Percentiles rank a stretch among this genome's conserved stretches.
phyloP scores from a whole-genome alignment of 2,113 vertebrate genomes.

The Laticauda colubrina region DNA sequence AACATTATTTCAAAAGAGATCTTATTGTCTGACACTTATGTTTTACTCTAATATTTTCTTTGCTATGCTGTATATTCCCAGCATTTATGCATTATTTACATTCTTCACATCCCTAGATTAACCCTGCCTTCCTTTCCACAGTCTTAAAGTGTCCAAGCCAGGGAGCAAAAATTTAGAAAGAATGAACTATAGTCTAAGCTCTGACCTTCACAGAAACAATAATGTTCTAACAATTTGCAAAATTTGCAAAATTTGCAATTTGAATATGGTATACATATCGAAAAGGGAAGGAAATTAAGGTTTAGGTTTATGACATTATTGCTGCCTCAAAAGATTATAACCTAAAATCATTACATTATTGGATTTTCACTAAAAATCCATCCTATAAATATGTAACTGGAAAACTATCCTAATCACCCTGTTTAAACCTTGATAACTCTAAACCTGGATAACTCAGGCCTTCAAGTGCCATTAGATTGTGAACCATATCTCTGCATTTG shows the following conservation, averaged over 20 bases:
- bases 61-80: not conserved
- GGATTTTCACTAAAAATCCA: not conserved
- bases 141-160: not conserved
- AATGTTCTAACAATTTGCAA: not conserved
- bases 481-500: not conserved
- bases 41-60: not conserved
- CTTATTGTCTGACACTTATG: not conserved
- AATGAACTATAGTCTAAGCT: not conserved
- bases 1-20: not conserved
- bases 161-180: not conserved
- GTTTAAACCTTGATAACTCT: not conserved
- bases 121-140: not conserved
- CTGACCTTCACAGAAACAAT: not conserved
- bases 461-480: not conserved
- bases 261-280: not conserved
- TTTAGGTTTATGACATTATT: not conserved
- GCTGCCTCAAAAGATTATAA: not conserved
- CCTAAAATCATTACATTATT: not conserved
- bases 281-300: not conserved
- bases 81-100: not conserved
- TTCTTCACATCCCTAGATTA: not conserved
- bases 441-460: not conserved
- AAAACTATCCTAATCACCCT: not conserved
- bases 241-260: not conserved
- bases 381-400: not conserved